Percentiles rank a stretch among this genome's conserved stretches.
phyloP scores from a whole-genome alignment of 2,797 vertebrate genomes.

The Catharus ustulatus region DNA sequence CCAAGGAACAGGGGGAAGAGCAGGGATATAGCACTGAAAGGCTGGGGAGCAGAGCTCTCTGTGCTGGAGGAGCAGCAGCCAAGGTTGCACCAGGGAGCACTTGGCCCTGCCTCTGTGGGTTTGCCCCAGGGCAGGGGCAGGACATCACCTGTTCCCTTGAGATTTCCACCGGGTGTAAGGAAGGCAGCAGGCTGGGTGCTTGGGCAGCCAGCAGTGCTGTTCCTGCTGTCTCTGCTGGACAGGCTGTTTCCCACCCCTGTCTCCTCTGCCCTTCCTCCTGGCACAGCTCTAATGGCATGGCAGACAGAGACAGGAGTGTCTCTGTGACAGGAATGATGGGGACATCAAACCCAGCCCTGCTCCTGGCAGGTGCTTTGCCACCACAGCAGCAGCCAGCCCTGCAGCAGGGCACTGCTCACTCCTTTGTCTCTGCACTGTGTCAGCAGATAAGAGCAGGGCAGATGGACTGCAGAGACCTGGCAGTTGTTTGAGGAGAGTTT shows the following conservation, averaged over 20 bases:
- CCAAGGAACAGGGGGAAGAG: not conserved
- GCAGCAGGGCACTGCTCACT: not conserved
- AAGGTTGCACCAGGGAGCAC: not conserved
- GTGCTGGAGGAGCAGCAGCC: not conserved
- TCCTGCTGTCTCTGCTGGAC: not conserved
- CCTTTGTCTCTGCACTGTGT: not conserved
- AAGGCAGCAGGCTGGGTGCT: not conserved
- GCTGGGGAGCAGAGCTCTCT: fast-evolving
- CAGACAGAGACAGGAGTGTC: not conserved
- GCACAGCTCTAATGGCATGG: fast-evolving
- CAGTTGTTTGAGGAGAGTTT: not conserved
- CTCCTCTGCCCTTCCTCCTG: not conserved
- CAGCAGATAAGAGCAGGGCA: not conserved
- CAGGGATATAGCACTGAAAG: fast-evolving
- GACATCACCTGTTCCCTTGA: not conserved
- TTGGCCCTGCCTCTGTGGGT: not conserved
- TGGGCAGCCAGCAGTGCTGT: not conserved
- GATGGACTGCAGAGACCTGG: not conserved
- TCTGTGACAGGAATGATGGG: too few species aligned
- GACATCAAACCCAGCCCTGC: not conserved
- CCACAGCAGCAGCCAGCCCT: not conserved
- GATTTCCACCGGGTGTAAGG: not conserved
- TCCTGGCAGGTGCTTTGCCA: not conserved
- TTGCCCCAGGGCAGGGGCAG: not conserved
- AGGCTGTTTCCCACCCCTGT: not conserved